A percentile compares a stretch with the other conserved stretches of the same genome.
Conservation (phyloP, 2,797 vertebrate genomes). For the Dromococcyx pavoninus region DNA sequence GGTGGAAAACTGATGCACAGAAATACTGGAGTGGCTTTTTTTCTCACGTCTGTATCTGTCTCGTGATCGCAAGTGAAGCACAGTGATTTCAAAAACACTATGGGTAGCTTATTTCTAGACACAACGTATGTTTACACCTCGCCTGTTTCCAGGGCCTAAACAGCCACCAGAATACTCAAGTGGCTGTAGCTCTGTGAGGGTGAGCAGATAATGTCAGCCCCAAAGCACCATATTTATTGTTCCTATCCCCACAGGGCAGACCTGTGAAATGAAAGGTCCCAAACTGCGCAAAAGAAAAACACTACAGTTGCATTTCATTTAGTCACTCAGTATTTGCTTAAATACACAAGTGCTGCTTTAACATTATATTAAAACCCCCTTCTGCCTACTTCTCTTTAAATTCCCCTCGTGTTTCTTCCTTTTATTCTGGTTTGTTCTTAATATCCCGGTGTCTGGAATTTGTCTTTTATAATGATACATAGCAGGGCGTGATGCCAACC, state of each 20-base stretch:
- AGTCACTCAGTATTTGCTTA: neutral
- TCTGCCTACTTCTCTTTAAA: neutral
- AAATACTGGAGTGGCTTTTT: neutral
- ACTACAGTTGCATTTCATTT: neutral
- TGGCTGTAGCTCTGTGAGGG: neutral
- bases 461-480: neutral
- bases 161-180: neutral
- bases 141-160: neutral
- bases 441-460: neutral
- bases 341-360: neutral
- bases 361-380: neutral
- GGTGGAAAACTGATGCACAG: neutral
- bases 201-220: neutral
- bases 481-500: neutral
- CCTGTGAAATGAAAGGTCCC: neutral
- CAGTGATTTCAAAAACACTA: fast-evolving
- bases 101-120: neutral
- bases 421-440: neutral
- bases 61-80: neutral
- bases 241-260: neutral
- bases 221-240: neutral
- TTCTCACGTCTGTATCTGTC: neutral
- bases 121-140: neutral
- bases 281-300: neutral
- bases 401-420: neutral